Evolutionary conservation across 2,888 invertebrate genomes (phyloP).

Genomic region (Neoascia interrupta): DNA sequence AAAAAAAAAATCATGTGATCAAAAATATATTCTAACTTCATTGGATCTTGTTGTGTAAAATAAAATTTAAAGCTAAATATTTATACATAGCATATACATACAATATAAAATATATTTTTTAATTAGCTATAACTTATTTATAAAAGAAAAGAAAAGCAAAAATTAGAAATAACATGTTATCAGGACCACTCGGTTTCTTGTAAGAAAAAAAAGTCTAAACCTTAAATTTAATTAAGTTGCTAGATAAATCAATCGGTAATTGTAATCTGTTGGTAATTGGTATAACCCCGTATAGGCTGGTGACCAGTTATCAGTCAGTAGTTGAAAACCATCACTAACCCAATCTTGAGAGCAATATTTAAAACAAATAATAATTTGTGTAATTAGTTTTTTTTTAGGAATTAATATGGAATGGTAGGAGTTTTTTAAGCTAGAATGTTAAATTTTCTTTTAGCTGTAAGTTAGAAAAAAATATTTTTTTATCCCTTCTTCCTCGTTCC

Average conservation of each 20-base stretch:
- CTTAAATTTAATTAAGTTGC: slow-evolving; percentile 22
- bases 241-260: too few relatives aligned
- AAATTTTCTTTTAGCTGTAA: not conserved
- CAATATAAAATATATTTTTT: slow-evolving; percentile 55
- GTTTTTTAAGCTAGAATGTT: slow-evolving; percentile 22
- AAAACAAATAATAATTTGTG: not conserved
- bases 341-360: not conserved
- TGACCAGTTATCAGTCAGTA: too few relatives aligned
- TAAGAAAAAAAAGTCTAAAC: slow-evolving; percentile 1
- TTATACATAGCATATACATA: slow-evolving; percentile 42
- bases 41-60: slow-evolving; percentile 53
- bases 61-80: slow-evolving; percentile 30
- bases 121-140: slow-evolving; percentile 49
- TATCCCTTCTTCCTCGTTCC: not conserved
- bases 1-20: slow-evolving; percentile 56
- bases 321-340: not conserved
- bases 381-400: not conserved
- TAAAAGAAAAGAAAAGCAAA: too few relatives aligned
- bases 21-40: slow-evolving; percentile 63
- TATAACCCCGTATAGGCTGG: too few relatives aligned
- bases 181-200: slow-evolving; percentile 55
- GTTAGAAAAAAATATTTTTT: not conserved
- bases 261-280: too few relatives aligned
- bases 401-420: not conserved
- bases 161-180: slow-evolving; percentile 37